Evolutionary conservation across 2,888 invertebrate species (phyloP).

Genomic region (Epicampocera succincta): DNA sequence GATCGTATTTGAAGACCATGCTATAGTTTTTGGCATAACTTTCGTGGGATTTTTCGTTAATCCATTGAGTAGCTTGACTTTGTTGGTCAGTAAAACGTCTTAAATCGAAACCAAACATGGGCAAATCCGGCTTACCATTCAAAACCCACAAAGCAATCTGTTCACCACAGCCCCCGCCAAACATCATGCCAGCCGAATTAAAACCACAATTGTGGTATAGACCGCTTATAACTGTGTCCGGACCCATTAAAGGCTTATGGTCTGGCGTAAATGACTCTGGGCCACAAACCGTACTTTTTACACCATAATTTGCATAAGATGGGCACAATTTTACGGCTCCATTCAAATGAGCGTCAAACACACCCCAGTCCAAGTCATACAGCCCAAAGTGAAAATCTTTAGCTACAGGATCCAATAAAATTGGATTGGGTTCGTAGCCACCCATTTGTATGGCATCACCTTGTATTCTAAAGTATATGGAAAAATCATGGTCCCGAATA

Average conservation of each 20-base stretch:
- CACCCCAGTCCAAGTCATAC: conserved; percentile 93
- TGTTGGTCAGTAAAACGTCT: conserved; percentile 90
- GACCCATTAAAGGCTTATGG: conserved; percentile 93
- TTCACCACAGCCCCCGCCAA: conserved; percentile 92
- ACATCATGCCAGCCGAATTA: conserved; percentile 96
- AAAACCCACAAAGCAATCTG: conserved; percentile 93
- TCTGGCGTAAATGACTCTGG: conserved; percentile 97
- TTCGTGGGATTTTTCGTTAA: conserved; percentile 92
- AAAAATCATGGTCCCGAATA: conserved; percentile 92
- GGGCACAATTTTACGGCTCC: conserved; percentile 89
- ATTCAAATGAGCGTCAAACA: conserved; percentile 89
- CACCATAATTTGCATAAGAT: conserved; percentile 87
- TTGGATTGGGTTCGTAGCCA: conserved; percentile 93
- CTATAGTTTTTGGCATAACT: conserved; percentile 94
- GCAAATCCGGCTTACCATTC: conserved; percentile 90
- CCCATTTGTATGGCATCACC: conserved; percentile 92
- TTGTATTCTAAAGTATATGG: conserved; percentile 91
- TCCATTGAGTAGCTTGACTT: conserved; percentile 88
- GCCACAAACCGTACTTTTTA: conserved; percentile 93
- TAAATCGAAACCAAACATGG: conserved; percentile 94
- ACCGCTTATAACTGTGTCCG: conserved; percentile 86
- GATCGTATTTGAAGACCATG: conserved; percentile 91
- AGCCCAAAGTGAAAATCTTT: conserved; percentile 91
- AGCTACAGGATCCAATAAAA: conserved; percentile 88
- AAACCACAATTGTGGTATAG: conserved; percentile 93